A percentile compares a stretch with the other conserved stretches of the same genome.
These are phyloP conservation scores for Lottia gigantea DNA, from an alignment of 2,888 invertebrate genomes.

Conservation along the genomic window DNA sequence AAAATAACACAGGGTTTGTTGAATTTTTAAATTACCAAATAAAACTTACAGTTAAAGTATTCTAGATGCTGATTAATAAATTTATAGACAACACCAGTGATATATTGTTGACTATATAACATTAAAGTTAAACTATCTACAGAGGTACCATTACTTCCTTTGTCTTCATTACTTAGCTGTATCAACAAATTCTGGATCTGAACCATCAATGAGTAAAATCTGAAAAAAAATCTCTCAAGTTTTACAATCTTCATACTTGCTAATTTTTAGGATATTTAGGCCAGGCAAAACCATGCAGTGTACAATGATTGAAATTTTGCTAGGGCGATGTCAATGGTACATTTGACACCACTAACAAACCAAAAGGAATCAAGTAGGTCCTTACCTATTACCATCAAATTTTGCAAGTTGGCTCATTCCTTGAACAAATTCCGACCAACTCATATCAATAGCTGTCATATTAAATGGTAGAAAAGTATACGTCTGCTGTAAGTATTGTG, in stretches of 20 bases:
- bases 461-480: slow-evolving; percentile 32
- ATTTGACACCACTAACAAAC: no score
- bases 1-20: no score
- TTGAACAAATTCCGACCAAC: slow-evolving; percentile 41
- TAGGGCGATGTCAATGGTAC: no score
- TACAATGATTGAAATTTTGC: no score
- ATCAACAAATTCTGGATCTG: slow-evolving; percentile 15
- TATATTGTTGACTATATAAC: slow-evolving; percentile 27
- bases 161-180: no score
- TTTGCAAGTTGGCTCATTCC: slow-evolving; percentile 23
- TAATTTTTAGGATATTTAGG: no score
- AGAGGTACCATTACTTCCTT: neutral
- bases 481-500: neutral
- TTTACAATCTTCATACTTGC: no score
- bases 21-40: no score
- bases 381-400: slow-evolving; percentile 27
- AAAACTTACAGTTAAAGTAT: slow-evolving; percentile 46
- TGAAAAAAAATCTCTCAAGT: neutral
- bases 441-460: slow-evolving; percentile 36
- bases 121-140: slow-evolving; percentile 10
- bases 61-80: slow-evolving; percentile 41
- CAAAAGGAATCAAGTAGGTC: neutral
- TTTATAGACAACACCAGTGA: slow-evolving; percentile 30
- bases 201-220: neutral
- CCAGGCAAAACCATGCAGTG: no score